Conservation (phyloP, 2,888 invertebrate genomes). For the Cetonia aurata region DNA sequence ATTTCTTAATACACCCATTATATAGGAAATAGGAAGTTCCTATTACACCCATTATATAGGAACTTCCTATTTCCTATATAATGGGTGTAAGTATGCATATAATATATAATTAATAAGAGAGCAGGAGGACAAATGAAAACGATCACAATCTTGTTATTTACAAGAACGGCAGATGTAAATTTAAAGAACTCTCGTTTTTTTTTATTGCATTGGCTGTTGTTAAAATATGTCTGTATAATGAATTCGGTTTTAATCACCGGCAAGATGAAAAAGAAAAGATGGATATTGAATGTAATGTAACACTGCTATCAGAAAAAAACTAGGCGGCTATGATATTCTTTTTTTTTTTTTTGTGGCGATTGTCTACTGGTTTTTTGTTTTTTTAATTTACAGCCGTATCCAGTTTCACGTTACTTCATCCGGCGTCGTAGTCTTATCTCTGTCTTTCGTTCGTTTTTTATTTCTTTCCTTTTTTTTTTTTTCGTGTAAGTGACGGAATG, state of each 20-base stretch:
- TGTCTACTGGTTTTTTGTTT: slow-evolving; percentile 4
- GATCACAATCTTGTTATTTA: too few species aligned
- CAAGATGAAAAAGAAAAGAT: slow-evolving; percentile 8
- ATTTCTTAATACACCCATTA: too few species aligned
- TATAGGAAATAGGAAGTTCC: too few species aligned
- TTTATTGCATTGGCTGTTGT: too few species aligned
- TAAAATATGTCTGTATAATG: background rate
- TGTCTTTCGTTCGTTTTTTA: slow-evolving; percentile 11
- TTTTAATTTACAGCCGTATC: slow-evolving; percentile 32
- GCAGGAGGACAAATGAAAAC: too few species aligned
- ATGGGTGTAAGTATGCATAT: too few species aligned
- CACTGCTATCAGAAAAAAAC: slow-evolving; percentile 5
- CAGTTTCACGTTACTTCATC: slow-evolving; percentile 36
- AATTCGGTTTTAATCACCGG: slow-evolving; percentile 18
- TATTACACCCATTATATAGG: too few species aligned
- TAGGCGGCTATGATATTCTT: slow-evolving; percentile 11
- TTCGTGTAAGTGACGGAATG: slow-evolving; percentile 5
- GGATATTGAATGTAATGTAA: slow-evolving; percentile 1
- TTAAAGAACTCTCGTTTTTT: too few species aligned
- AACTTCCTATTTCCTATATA: too few species aligned
- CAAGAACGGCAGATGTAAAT: too few species aligned
- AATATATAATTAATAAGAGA: too few species aligned
- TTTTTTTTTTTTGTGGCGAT: slow-evolving; percentile 15
- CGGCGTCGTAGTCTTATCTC: slow-evolving; percentile 10
- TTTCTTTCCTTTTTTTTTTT: slow-evolving; percentile 7